These are phyloP conservation scores for Rhopalosiphum maidis DNA, from an alignment of 1,140 invertebrate species.

Conservation along the genomic window DNA sequence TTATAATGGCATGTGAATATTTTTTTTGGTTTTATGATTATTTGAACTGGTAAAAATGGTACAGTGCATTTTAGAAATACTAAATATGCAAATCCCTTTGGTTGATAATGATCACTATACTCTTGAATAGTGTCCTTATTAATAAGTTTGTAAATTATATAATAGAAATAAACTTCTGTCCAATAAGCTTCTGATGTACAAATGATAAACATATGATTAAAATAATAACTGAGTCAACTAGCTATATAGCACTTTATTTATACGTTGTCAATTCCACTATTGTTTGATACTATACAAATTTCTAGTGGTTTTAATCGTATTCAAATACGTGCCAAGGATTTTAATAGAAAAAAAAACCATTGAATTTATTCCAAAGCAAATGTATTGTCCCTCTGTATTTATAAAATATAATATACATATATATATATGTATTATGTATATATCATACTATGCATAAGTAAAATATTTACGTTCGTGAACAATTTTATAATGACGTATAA, in stretches of 20 bases:
- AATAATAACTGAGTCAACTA: not conserved
- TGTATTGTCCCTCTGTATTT: not conserved
- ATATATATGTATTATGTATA: too few species aligned
- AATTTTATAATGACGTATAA: not conserved
- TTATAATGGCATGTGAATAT: not conserved
- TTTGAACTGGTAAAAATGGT: not conserved
- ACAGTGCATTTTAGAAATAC: not conserved
- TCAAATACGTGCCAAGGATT: constrained; percentile 31
- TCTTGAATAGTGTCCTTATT: not conserved
- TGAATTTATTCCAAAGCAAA: constrained; percentile 41
- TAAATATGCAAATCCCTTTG: not conserved
- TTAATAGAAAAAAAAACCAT: not conserved
- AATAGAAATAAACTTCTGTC: not conserved
- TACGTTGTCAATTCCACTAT: constrained; percentile 16
- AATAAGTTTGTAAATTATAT: not conserved
- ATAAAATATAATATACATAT: not conserved
- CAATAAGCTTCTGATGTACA: not conserved
- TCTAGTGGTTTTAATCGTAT: constrained; percentile 17
- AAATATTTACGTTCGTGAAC: not conserved
- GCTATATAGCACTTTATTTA: not conserved
- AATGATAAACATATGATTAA: not conserved
- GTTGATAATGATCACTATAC: not conserved
- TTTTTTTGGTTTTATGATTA: not conserved
- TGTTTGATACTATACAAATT: not conserved
- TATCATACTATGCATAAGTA: not conserved